Percentiles rank a stretch among this genome's conserved stretches.
These are phyloP conservation scores for Melangyna quadrimaculata DNA, from an alignment of 2,888 invertebrate genomes.

Conservation along the genomic window DNA sequence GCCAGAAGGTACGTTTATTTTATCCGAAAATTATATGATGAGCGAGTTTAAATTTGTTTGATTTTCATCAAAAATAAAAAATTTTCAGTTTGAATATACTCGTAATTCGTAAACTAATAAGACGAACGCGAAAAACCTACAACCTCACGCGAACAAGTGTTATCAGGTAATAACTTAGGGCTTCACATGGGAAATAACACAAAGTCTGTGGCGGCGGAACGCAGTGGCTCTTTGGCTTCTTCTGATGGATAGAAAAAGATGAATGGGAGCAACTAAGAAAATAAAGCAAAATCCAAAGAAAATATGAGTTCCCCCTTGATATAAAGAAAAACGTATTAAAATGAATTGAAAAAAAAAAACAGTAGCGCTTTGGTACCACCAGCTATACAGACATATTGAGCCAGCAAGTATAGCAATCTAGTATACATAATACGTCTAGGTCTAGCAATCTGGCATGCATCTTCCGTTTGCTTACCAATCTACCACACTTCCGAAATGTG, in stretches of 20 bases:
- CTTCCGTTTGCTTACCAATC: slow-evolving; percentile 65
- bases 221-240: slow-evolving; percentile 12
- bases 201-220: slow-evolving; percentile 36
- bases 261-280: slow-evolving; percentile 42
- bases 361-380: slow-evolving; percentile 48
- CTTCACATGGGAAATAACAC: slow-evolving; percentile 46
- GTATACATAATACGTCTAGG: too few relatives aligned
- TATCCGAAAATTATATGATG: background rate
- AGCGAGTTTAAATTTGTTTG: background rate
- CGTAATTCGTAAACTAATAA: background rate
- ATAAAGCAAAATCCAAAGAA: slow-evolving; percentile 25
- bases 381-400: slow-evolving; percentile 27
- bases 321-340: slow-evolving; percentile 14
- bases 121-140: slow-evolving; percentile 42
- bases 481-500: slow-evolving; percentile 70
- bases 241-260: slow-evolving; percentile 34
- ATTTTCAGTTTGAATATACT: background rate
- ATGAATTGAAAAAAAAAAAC: slow-evolving; percentile 41
- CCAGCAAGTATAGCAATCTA: background rate
- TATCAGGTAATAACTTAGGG: slow-evolving; percentile 67
- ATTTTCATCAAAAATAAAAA: background rate
- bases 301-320: slow-evolving; percentile 5
- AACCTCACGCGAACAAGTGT: slow-evolving; percentile 69
- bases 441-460: slow-evolving; percentile 13
- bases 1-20: background rate